These are phyloP conservation scores for Heliconius hewitsoni DNA, from an alignment of 1,140 invertebrate species.

Conservation along the genomic window DNA sequence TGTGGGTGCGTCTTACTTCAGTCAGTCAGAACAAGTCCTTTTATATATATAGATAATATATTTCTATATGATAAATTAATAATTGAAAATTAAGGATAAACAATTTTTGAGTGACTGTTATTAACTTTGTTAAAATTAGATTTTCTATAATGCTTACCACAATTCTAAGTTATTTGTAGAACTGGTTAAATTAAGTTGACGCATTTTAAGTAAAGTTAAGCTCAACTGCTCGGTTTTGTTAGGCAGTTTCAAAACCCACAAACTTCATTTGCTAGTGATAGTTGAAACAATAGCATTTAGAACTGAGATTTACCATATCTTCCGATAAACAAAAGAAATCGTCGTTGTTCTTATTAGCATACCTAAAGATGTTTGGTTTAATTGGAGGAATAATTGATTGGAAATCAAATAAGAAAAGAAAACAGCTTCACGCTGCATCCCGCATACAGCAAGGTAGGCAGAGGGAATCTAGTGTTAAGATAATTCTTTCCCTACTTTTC, in stretches of 20 bases:
- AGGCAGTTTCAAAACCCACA: background rate
- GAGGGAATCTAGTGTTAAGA: no score
- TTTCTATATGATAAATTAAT: no score
- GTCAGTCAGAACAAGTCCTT: no score
- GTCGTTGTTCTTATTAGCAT: background rate
- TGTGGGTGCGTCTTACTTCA: no score
- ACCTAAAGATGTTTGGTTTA: background rate
- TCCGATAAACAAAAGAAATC: background rate
- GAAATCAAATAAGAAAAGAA: no score
- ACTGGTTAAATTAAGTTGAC: background rate
- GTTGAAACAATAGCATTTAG: background rate
- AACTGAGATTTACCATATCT: background rate
- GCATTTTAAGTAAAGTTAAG: slow-evolving; percentile 1
- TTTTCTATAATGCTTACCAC: background rate
- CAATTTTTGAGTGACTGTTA: background rate
- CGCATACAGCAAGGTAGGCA: no score
- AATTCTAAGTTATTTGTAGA: background rate
- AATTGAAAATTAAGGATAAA: background rate
- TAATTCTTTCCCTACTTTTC: no score
- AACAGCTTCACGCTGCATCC: no score
- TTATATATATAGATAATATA: no score
- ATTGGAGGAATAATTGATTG: no score
- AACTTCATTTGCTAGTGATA: slow-evolving; percentile 9
- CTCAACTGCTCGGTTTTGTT: slow-evolving; percentile 1
- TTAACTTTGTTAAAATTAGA: no score